A percentile compares a stretch with the other conserved stretches of the same genome.
These are phyloP conservation scores for Epinephelus coioides DNA, from an alignment of 2,797 vertebrate species.

Conservation along the genomic window DNA sequence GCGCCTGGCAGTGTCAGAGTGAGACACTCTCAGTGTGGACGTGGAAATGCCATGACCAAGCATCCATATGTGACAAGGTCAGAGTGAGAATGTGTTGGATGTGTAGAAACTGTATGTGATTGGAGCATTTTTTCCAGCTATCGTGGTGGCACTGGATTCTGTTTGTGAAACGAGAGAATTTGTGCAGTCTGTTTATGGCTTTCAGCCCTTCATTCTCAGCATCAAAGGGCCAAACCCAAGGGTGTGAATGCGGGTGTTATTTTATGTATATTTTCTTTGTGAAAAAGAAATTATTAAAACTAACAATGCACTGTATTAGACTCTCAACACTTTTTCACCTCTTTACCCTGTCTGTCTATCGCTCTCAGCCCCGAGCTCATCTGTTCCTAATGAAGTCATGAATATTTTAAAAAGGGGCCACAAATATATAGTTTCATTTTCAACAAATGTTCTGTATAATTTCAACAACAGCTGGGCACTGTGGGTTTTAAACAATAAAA, in stretches of 20 bases:
- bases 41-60: no score
- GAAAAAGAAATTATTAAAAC: not conserved
- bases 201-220: not conserved
- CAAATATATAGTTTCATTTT: constrained; percentile 1
- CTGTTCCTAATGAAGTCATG: not conserved
- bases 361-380: not conserved
- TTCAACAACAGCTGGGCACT: not conserved
- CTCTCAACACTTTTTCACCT: constrained; percentile 4
- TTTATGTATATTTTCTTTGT: not conserved
- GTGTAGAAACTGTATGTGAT: not conserved
- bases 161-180: not conserved
- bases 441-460: not conserved
- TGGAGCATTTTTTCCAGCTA: not conserved
- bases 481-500: not conserved
- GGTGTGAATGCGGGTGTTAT: not conserved
- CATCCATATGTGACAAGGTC: no score
- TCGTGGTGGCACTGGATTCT: not conserved
- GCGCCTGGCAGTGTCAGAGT: no score
- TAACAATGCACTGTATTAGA: not conserved
- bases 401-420: not conserved
- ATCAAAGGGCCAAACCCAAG: not conserved
- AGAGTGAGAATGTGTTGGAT: no score
- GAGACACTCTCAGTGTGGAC: no score
- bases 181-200: not conserved
- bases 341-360: not conserved